A percentile compares a stretch with the other conserved stretches of the same genome.
These are phyloP conservation scores for Cheilosia grossa DNA, from an alignment of 2,888 invertebrate species.

Conservation along the genomic window DNA sequence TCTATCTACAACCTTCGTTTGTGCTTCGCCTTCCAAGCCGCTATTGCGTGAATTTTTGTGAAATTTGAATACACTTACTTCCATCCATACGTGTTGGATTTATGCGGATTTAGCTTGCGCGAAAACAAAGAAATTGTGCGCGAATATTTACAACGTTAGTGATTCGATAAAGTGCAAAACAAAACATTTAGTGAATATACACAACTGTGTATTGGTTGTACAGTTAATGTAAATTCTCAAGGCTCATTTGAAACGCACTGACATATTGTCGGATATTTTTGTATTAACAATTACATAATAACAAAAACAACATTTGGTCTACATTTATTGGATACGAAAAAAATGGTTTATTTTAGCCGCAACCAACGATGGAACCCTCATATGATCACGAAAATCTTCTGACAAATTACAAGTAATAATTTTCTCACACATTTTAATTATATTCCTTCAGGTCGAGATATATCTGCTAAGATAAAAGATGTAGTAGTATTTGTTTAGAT, in stretches of 20 bases:
- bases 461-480: conserved; percentile 57
- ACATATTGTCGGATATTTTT: conserved; percentile 4
- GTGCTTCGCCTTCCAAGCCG: conserved; percentile 16
- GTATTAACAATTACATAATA: conserved; percentile 12
- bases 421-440: conserved; percentile 72
- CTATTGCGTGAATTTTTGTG: conserved; percentile 19
- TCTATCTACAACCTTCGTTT: conserved; percentile 22
- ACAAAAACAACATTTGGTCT: conserved; percentile 10
- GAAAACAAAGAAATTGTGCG: conserved; percentile 41
- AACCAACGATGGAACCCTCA: conserved; percentile 82
- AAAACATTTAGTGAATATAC: conserved; percentile 11
- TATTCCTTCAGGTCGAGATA: conserved; percentile 64
- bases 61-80: conserved; percentile 1
- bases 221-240: conserved; percentile 26
- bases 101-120: conserved; percentile 5
- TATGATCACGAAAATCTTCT: conserved; percentile 83
- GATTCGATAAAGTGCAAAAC: conserved; percentile 23
- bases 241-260: conserved; percentile 22
- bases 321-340: conserved; percentile 51
- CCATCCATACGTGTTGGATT: neutral
- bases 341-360: conserved; percentile 67
- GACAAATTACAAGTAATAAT: conserved; percentile 83
- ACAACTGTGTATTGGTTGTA: conserved; percentile 15
- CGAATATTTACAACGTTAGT: conserved; percentile 18
- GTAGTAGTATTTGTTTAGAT: conserved; percentile 46